Percentiles rank a stretch among this genome's conserved stretches.
phyloP scores from a whole-genome alignment of 2,797 vertebrate genomes.

The Euphonia xanthogaster region DNA sequence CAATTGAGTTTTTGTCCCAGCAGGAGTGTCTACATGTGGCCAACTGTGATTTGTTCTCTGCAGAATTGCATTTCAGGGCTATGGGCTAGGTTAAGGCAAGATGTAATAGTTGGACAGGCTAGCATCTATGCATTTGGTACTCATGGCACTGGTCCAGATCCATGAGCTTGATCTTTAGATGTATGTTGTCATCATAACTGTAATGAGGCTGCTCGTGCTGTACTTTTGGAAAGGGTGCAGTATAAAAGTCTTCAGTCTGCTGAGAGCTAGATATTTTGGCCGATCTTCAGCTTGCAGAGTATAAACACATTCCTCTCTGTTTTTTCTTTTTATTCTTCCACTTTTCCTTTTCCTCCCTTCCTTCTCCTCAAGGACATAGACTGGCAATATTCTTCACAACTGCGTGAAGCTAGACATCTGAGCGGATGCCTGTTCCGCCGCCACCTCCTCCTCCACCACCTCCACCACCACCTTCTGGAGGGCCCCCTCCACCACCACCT shows the following conservation, averaged over 20 bases:
- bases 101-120: neutral
- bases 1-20: neutral
- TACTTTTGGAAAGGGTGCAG: neutral
- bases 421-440: slow-evolving; percentile 74
- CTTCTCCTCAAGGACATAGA: slow-evolving; percentile 45
- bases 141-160: slow-evolving; percentile 20
- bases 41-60: neutral
- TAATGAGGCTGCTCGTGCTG: neutral
- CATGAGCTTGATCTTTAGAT: slow-evolving; percentile 27
- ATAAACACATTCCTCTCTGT: neutral
- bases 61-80: neutral
- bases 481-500: slow-evolving; percentile 45
- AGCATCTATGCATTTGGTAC: slow-evolving; percentile 17
- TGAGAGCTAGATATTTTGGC: neutral
- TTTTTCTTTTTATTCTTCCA: neutral
- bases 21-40: neutral
- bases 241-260: slow-evolving; percentile 31
- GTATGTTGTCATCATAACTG: slow-evolving; percentile 16
- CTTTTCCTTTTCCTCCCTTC: slow-evolving; percentile 30
- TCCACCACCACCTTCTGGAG: slow-evolving; percentile 63
- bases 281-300: neutral
- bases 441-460: slow-evolving; percentile 61
- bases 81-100: neutral
- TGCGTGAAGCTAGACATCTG: slow-evolving; percentile 7
- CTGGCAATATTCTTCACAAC: slow-evolving; percentile 3